Evolutionary conservation across 2,113 vertebrate genomes (phyloP), one percentile per base, ranked within the genome.

Genomic region (Hypomesus transpacificus): DNA sequence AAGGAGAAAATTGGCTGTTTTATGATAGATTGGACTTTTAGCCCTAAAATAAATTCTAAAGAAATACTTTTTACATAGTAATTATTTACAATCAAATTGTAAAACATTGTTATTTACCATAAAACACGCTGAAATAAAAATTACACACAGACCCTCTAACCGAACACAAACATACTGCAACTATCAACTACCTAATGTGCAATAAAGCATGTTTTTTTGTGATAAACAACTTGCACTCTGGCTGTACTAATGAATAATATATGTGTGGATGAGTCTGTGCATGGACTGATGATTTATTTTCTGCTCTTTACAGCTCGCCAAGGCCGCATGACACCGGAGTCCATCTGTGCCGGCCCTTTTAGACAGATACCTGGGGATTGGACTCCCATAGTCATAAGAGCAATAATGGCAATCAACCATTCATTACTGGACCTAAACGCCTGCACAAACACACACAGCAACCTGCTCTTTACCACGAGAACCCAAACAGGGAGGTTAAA

Each of bases 161-260:
- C 7, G 7, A 39, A 39, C 34, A 8, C 34, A 39, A 39, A 6
- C 34, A 39, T 39, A 39, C 28, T 31, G 4, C 34, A 39, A 7
- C 34, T 39, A 8, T 39, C 6, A 39, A 39, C 34, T 39, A 39
- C 6, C 34, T 39, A 39, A 39, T 39, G 34, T 6, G 34, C 3
- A 3, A 39, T 39, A 39, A 7, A 39, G 7, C 34, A 7, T 39
- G 34, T 8, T 39, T 39, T 39, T 8, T 39, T 39, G 34, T n/a
- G n/a, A 34, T 22, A 39, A 85, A 82, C 81, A 79, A 74, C 71
- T 31, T 76, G 81, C 69, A 73, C 80, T 63, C 62, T 76, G 80
- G 68, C 68, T 74, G 72, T 2, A 24, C 80, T 85, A 80, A 87
- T 85, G 84, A 85, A 88, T 86, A 84, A 87, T 86, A 85, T 82